Percentiles rank a stretch among this genome's conserved stretches.
phyloP scores from a whole-genome alignment of 2,797 vertebrate genomes.

The Adelosebastes latens region DNA sequence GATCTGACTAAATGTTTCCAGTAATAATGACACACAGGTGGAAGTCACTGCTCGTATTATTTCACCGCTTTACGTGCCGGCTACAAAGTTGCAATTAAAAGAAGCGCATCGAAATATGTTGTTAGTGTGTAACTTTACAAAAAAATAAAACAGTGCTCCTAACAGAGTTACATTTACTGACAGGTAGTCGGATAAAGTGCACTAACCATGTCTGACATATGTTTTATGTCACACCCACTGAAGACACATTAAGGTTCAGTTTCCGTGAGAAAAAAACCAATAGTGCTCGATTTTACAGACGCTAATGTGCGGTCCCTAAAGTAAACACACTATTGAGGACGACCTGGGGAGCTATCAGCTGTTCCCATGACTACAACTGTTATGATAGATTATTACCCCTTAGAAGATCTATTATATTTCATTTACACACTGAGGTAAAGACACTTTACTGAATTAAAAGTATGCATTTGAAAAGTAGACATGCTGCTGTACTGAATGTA shows the following conservation, averaged over 20 bases:
- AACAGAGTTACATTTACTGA: background rate
- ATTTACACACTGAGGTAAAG: background rate
- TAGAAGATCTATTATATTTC: background rate
- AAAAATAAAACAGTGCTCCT: rapidly evolving
- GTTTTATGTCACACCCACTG: constrained; percentile 46
- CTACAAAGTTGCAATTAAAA: constrained; percentile 5
- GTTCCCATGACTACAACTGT: background rate
- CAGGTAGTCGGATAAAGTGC: background rate
- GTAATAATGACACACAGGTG: too few relatives aligned
- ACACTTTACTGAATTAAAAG: background rate
- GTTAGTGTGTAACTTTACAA: rapidly evolving
- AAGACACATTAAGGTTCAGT: background rate
- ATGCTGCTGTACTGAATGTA: background rate
- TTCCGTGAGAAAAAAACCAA: constrained; percentile 21
- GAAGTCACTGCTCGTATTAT: background rate
- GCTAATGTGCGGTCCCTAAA: background rate
- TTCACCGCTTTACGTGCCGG: background rate
- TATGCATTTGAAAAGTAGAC: background rate
- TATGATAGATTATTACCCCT: background rate
- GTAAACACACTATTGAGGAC: background rate
- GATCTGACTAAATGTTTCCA: background rate
- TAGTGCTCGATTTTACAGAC: background rate
- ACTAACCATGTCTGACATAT: constrained; percentile 10
- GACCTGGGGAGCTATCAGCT: background rate
- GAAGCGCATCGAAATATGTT: background rate